Evolutionary conservation across 2,888 invertebrate species (phyloP), one percentile per base, ranked within the genome.

Genomic region (Drosophila pseudotakahashii): DNA sequence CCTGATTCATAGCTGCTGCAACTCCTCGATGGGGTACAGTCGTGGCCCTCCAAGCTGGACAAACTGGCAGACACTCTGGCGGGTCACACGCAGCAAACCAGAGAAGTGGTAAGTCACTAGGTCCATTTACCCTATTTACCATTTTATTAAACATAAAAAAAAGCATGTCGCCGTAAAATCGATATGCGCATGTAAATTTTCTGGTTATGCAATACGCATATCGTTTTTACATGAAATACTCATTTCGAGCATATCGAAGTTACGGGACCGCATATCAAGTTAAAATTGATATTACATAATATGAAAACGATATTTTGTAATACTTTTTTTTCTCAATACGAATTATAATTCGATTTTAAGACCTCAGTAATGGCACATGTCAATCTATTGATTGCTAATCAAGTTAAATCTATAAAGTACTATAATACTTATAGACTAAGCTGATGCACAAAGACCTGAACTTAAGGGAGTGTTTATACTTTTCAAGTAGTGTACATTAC

Each of bases 11-110:
- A 91, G 90, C 75, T 91, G 61, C 80, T 71, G 70, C 92, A 92
- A 59, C 74, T 89, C 10, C 79, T 91, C 7, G 78, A 88, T 19
- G 88, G 81, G 11, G 86, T 91, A n/a, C 85, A 92, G 39, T 90
- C 92, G 0, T 93, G 93, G 77, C 91, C 93, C 0, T 89, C 89
- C 3, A 92, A 92, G 75, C 86, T 93, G 37, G 79, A 86, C 80
- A 81, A 92, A 87, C 84, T 91, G 88, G 91, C 93, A 7, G 93
- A 93, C 77, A 75, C 93, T 1, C 88, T 94, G 61, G 82, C 90
- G 2, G 68, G 73, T 3, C 89, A 89, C 74, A 89, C 91, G 13
- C 89, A 91, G 59, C 90, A 91, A 67, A 89, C 91, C n/a, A 81
- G 75, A 57, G 91, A 92, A 37, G 83, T 91, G 89, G 92, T 92